Evolutionary conservation across 2,797 vertebrate species (phyloP).

Genomic region (Cossypha dichroa): DNA sequence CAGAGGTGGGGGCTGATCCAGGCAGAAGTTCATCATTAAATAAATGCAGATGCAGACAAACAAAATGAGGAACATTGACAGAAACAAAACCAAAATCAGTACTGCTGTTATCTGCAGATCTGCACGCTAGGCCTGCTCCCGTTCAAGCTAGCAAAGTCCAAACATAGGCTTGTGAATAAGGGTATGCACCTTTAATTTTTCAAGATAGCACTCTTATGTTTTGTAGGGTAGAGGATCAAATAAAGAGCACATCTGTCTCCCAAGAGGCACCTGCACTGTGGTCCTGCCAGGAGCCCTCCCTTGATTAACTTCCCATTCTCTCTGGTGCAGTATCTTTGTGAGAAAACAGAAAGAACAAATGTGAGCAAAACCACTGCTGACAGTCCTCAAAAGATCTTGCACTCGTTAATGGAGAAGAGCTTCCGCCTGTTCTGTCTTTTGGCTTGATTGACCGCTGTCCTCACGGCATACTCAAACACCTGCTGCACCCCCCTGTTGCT

Average conservation of each 20-base stretch:
- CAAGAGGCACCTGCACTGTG: neutral
- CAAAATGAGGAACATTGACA: neutral
- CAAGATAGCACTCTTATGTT: neutral
- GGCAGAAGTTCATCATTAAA: conserved; percentile 21
- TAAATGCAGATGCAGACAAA: neutral
- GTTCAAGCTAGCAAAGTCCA: neutral
- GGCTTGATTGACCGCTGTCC: conserved; percentile 87
- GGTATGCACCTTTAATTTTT: neutral
- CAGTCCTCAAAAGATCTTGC: conserved; percentile 79
- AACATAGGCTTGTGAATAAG: neutral
- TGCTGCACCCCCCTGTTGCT: conserved; percentile 92
- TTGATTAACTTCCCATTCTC: neutral
- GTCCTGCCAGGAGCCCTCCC: neutral
- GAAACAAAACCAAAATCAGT: neutral
- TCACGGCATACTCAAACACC: conserved; percentile 93
- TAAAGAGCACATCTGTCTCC: neutral
- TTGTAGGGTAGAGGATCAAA: neutral
- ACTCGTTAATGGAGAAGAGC: conserved; percentile 87
- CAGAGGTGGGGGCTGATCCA: neutral
- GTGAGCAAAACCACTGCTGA: neutral
- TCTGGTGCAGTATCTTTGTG: neutral
- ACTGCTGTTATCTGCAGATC: neutral
- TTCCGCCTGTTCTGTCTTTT: conserved; percentile 81
- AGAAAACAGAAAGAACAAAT: neutral
- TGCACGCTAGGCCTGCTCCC: neutral